Evolutionary conservation across 2,113 vertebrate genomes (phyloP).

Genomic region (Dinomys branickii): DNA sequence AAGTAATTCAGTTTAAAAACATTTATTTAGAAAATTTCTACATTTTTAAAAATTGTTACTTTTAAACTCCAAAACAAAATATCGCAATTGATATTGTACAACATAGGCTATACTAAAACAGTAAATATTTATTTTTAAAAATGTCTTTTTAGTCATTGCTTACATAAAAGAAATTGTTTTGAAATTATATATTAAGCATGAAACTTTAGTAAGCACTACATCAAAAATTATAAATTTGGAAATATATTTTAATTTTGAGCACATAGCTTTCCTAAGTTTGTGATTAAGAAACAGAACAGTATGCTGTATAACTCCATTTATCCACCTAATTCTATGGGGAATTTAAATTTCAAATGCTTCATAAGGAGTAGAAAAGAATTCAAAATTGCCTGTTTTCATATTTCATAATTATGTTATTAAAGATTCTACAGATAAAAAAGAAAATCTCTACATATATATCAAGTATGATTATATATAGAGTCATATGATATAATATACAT

Average conservation of each 20-base stretch:
- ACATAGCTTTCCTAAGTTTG: not conserved
- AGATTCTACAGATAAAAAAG: not conserved
- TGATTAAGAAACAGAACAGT: not conserved
- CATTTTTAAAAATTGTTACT: not conserved
- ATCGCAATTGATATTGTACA: not conserved
- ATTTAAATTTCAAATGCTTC: not conserved
- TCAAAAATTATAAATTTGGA: not conserved
- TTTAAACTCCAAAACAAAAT: slow-evolving; percentile 41
- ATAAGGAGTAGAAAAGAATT: not conserved
- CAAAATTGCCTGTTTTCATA: not conserved
- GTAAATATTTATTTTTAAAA: not conserved
- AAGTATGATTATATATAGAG: not conserved
- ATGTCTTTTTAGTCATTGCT: slow-evolving; percentile 33
- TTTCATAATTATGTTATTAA: not conserved
- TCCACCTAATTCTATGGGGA: not conserved
- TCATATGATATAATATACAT: not conserved
- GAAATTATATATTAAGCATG: slow-evolving; percentile 14
- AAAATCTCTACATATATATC: not conserved
- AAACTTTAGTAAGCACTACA: not conserved
- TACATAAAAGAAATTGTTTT: not conserved
- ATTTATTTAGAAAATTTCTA: slow-evolving; percentile 53
- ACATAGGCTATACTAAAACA: not conserved
- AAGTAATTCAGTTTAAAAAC: slow-evolving; percentile 46
- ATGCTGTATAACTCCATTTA: not conserved
- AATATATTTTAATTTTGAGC: not conserved